Percentiles rank a stretch among this genome's conserved stretches.
phyloP scores from a whole-genome alignment of 2,113 vertebrate species.

The Leucopsar rothschildi region DNA sequence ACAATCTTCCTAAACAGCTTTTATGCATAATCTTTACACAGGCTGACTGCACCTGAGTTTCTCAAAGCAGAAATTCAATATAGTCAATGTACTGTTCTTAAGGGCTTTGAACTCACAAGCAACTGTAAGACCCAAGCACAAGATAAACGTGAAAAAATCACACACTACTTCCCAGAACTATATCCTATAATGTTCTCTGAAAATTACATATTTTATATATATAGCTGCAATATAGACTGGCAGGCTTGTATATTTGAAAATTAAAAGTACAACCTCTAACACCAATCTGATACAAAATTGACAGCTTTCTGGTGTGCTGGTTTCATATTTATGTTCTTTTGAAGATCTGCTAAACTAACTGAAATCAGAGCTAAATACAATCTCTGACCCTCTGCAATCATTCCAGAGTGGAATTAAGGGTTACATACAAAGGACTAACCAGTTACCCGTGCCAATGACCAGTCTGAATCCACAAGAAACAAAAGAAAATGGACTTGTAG shows the following conservation, averaged over 20 bases:
- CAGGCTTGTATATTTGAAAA: neutral
- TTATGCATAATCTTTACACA: neutral
- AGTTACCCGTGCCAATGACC: neutral
- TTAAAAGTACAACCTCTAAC: neutral
- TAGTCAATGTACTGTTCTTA: neutral
- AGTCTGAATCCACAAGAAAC: neutral
- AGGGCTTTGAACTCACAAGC: neutral
- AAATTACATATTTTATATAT: neutral
- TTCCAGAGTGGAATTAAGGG: neutral
- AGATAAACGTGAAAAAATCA: neutral
- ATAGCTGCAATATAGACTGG: neutral
- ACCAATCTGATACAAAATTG: neutral
- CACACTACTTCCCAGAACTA: neutral
- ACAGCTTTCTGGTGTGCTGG: neutral
- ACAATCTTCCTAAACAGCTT: neutral
- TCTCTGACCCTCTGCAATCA: neutral
- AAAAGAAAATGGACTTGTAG: neutral
- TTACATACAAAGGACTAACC: neutral
- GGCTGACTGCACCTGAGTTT: neutral
- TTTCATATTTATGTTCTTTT: neutral
- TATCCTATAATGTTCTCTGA: neutral
- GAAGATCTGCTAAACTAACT: neutral
- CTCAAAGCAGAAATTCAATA: constrained; percentile 14
- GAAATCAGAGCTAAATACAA: neutral
- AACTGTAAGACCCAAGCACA: neutral